Conservation (phyloP, 2,113 vertebrate genomes). For the Ictalurus punctatus region DNA sequence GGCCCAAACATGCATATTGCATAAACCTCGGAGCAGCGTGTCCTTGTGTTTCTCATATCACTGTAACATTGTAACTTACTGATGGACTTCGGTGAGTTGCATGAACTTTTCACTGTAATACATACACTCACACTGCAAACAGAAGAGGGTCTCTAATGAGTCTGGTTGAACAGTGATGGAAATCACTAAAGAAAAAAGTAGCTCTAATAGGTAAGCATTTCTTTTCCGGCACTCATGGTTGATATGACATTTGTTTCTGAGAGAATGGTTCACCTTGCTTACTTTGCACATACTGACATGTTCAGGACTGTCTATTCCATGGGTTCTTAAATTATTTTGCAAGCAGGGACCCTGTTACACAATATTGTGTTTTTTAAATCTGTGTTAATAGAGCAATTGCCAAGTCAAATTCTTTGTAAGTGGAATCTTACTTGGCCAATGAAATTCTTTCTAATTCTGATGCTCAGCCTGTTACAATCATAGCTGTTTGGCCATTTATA, state of each 20-base stretch:
- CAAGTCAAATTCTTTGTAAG: background rate
- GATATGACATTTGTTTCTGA: background rate
- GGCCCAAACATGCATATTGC: conserved; percentile 50
- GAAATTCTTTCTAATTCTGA: background rate
- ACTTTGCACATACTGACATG: background rate
- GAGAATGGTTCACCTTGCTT: background rate
- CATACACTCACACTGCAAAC: conserved; percentile 46
- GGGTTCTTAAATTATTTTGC: background rate
- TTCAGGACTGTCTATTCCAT: background rate
- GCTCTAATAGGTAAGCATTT: background rate
- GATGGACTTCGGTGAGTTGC: conserved; percentile 46
- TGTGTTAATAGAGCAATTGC: background rate
- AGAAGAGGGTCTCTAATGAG: background rate
- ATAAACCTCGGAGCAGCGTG: conserved; percentile 37
- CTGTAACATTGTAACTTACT: conserved; percentile 54
- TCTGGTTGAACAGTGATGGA: background rate
- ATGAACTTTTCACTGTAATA: conserved; percentile 53
- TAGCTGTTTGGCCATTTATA: background rate
- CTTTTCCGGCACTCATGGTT: background rate
- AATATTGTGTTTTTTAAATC: background rate
- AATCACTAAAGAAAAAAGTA: background rate
- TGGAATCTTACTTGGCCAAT: background rate
- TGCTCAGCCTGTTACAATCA: background rate
- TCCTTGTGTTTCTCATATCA: conserved; percentile 60
- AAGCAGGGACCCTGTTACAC: background rate